Evolutionary conservation across 2,797 vertebrate species (phyloP), one percentile per base, ranked within the genome.

Genomic region (Poeciliopsis presidionis): DNA sequence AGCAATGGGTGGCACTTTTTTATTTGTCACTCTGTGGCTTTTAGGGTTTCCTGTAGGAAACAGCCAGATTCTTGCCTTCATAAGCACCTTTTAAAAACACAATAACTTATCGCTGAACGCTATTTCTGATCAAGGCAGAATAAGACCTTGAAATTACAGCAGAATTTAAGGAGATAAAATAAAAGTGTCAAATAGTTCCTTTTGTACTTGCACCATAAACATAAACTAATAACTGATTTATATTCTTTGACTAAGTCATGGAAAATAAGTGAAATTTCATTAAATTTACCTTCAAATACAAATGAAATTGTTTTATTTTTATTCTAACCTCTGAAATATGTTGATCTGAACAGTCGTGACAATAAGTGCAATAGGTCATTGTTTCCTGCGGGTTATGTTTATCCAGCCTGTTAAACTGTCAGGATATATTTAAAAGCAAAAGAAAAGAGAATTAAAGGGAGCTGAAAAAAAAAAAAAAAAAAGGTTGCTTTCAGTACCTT

Each of bases 401-500:
- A 76, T 55, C 28, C 70, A 72, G 43, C 43, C 67, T 70, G 49
- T 75, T 74, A 74, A 63, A 53, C 9, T 25, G 45, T 77, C 36
- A 74, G 45, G 25, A 57, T 61, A 45, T 61, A 2, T 73, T 69
- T 71, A 28, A 45, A 67, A 67, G 49, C 6, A 25, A 57, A 67
- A 20, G 6, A 47, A 41, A 69, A 36, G 25, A 28, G 47, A 72
- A 67, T 30, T 71, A 71, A 39, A 18, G 2, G 14, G 20, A n/a
- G 7, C 30, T 65, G 33, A 20, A 30, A 41, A 77, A 2, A 18
- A 22, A 2, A 18, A 22, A 30, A 51, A 51, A 13, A 18, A 53
- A 53, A 25, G 0, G 4, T 28, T 25, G 22, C 36, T 53, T 69
- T 79, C 8, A 0, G 0, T 94, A 99, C 98, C 98, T 99, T 99